Evolutionary conservation across 2,797 vertebrate genomes (phyloP), one percentile per base, ranked within the genome.

Genomic region (Mycteria americana): DNA sequence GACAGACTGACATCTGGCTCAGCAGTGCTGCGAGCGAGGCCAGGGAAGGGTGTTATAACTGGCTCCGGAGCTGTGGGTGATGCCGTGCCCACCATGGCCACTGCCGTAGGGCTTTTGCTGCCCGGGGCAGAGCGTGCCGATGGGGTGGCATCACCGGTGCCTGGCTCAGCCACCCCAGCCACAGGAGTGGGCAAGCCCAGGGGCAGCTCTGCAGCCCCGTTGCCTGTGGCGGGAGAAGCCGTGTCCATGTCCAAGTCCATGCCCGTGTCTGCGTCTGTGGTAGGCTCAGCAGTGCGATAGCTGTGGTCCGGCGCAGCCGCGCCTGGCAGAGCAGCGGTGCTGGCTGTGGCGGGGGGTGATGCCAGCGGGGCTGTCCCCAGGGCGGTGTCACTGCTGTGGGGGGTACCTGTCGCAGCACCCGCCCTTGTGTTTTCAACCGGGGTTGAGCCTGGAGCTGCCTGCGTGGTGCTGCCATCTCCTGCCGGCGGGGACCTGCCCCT

Each of bases 71-170:
- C 45, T 50, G 54, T 15, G 25, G 33, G 45, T 41, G 65, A 65
- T 23, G 9, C 31, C 0, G 0, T 54, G 13, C 21, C 78, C 35
- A 13, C 1, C 6, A 14, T 5, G 21, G 57, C 19, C 59, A 57
- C 50, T 31, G 69, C 19, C 0, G 1, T 1, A 35, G 54, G 19
- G 37, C 25, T 76, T 65, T 50, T 53, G 39, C 43, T 86, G 59
- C 7, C 15, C 0, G 0, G 12, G 15, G 16, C 28, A 62, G 80
- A 62, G n/a, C 0, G 46, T 67, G 57, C 15, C 1, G 0, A 16
- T 0, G 5, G 8, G 13, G 21, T 35, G 27, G 11, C 30, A 41
- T 31, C 31, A 5, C 15, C 0, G 5, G 30, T 17, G 12, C 33
- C 65, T 23, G 30, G 13, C n/a, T 78, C 51, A 37, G 54, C 27